Conservation (phyloP, 1,140 invertebrate species). For the Pseudomyrmex dendroicus region DNA sequence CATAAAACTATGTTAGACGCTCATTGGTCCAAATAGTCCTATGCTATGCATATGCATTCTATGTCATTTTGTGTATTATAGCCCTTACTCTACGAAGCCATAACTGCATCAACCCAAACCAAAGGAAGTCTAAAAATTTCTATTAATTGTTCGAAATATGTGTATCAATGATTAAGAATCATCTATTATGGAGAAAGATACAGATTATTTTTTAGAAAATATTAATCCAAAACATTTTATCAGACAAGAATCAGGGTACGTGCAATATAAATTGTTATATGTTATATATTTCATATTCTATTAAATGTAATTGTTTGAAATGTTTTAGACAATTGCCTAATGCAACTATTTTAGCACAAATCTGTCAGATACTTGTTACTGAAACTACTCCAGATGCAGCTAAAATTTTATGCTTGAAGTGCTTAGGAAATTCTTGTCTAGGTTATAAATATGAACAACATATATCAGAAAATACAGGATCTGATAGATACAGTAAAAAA, state of each 20-base stretch:
- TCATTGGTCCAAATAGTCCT: too few relatives aligned
- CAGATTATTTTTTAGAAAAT: slow-evolving; percentile 66
- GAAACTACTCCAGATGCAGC: slow-evolving; percentile 64
- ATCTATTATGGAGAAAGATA: slow-evolving; percentile 62
- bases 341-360: slow-evolving; percentile 68
- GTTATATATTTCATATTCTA: neutral
- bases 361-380: slow-evolving; percentile 72
- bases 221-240: slow-evolving; percentile 74
- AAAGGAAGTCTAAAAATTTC: too few relatives aligned
- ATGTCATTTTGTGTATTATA: too few relatives aligned
- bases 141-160: too few relatives aligned
- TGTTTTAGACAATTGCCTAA: slow-evolving; percentile 69
- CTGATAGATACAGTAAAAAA: slow-evolving; percentile 20
- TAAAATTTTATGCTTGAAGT: slow-evolving; percentile 76
- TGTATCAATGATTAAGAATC: neutral
- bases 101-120: too few relatives aligned
- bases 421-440: slow-evolving; percentile 78
- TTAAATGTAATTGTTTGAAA: slow-evolving; percentile 37
- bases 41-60: too few relatives aligned
- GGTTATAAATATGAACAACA: slow-evolving; percentile 65
- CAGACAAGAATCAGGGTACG: slow-evolving; percentile 65
- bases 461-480: neutral
- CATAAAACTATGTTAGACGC: too few relatives aligned
- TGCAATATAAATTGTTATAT: neutral
- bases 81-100: too few relatives aligned